phyloP scores from a whole-genome alignment of 2,888 invertebrate genomes.

The Meta bourneti region DNA sequence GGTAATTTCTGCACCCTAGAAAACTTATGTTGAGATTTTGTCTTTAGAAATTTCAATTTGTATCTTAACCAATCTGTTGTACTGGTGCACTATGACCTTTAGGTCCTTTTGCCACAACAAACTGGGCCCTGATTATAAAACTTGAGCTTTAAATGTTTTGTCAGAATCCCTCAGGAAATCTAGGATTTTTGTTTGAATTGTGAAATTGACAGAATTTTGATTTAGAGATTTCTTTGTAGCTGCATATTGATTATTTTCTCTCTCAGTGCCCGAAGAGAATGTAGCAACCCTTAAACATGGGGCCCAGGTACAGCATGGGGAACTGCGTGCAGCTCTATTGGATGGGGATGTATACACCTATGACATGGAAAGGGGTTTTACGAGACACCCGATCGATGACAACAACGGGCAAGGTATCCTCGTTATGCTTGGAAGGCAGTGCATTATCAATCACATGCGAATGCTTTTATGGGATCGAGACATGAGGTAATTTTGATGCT shows the following conservation, averaged over 20 bases:
- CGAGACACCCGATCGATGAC: constrained; percentile 91
- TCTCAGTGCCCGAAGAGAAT: constrained; percentile 92
- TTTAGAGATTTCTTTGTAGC: too few species aligned
- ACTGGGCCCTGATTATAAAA: too few species aligned
- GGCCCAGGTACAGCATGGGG: constrained; percentile 93
- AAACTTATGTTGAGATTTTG: too few species aligned
- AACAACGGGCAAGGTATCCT: constrained; percentile 87
- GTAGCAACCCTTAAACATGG: constrained; percentile 90
- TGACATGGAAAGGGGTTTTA: constrained; percentile 95
- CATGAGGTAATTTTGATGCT: constrained; percentile 83
- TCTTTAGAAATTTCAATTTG: too few species aligned
- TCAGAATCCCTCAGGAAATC: too few species aligned
- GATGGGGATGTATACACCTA: constrained; percentile 93
- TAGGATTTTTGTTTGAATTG: too few species aligned
- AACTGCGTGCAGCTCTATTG: constrained; percentile 91
- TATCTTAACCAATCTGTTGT: too few species aligned
- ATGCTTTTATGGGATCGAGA: constrained; percentile 97
- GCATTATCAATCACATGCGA: constrained; percentile 95
- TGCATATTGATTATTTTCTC: neutral
- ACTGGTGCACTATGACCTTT: too few species aligned
- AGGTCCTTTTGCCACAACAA: too few species aligned
- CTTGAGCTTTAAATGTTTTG: too few species aligned
- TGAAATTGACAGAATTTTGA: too few species aligned
- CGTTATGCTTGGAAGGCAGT: constrained; percentile 89
- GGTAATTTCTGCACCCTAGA: too few species aligned